These are phyloP conservation scores for Telmatochromis sp. DNA, from an alignment of 2,113 vertebrate genomes.

Conservation along the genomic window DNA sequence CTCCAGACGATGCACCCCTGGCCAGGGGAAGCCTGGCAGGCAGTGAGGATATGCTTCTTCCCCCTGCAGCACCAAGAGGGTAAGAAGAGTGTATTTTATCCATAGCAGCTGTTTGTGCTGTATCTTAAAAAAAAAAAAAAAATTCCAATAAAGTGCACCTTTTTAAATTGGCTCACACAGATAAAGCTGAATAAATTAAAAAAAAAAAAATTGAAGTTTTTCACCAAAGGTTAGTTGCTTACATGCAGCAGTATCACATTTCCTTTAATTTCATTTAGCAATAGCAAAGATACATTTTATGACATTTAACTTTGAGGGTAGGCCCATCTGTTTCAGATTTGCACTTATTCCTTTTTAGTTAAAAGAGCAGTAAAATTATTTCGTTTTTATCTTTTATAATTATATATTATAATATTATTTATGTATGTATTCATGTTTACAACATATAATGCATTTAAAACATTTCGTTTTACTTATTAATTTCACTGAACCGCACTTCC, in stretches of 20 bases:
- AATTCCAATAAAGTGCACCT: not conserved
- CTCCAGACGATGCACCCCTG: constrained; percentile 6
- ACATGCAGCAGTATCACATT: not conserved
- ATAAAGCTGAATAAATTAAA: not conserved
- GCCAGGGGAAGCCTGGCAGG: not conserved
- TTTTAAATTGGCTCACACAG: not conserved
- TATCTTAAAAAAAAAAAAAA: not conserved
- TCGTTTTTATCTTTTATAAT: not conserved
- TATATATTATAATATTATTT: not conserved
- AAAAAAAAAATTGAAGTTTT: not conserved
- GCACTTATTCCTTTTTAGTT: not conserved
- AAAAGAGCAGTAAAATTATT: not conserved
- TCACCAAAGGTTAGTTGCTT: not conserved
- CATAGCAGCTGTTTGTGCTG: not conserved
- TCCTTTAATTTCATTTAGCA: not conserved
- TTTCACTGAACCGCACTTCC: not conserved
- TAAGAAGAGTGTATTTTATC: constrained; percentile 1
- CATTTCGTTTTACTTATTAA: not conserved
- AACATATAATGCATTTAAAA: not conserved
- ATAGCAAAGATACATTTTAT: not conserved
- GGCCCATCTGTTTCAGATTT: not conserved
- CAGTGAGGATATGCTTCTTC: constrained; percentile 17
- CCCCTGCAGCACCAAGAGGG: not conserved
- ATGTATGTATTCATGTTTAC: not conserved
- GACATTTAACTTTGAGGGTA: not conserved